Evolutionary conservation across 2,888 invertebrate genomes (phyloP).

Genomic region (Drosophila emarginata): DNA sequence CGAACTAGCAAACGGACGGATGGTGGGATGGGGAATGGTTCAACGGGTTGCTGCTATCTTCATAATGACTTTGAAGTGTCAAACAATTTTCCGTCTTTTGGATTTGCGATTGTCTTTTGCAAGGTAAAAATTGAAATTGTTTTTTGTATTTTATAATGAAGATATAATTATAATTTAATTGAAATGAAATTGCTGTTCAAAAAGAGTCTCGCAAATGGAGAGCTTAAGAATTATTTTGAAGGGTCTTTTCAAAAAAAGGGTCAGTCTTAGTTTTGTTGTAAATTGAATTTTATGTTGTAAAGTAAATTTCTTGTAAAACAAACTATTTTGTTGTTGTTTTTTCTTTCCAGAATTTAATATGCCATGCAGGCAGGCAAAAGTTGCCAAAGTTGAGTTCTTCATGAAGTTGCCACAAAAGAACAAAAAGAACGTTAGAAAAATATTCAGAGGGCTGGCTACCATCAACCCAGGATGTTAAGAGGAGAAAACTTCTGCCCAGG

Average conservation of each 20-base stretch:
- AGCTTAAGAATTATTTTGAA: neutral
- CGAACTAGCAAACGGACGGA: constrained; percentile 12
- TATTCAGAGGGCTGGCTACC: neutral
- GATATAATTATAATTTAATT: constrained; percentile 64
- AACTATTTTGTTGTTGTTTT: neutral
- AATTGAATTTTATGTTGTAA: neutral
- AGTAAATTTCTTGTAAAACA: neutral
- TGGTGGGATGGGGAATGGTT: constrained; percentile 19
- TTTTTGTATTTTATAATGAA: constrained; percentile 33
- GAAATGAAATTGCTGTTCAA: constrained; percentile 47
- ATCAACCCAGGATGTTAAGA: neutral
- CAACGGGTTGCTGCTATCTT: constrained; percentile 61
- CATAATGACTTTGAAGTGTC: constrained; percentile 74
- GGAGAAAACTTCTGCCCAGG: constrained; percentile 44
- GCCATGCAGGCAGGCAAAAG: constrained; percentile 25
- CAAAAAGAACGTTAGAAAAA: constrained; percentile 26
- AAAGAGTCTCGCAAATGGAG: neutral
- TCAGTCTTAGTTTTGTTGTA: neutral
- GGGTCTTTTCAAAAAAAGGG: neutral
- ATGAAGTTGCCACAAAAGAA: constrained; percentile 38
- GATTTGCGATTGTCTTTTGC: constrained; percentile 32
- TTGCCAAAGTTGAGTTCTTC: constrained; percentile 15
- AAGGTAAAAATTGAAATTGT: constrained; percentile 60
- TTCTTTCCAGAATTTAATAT: constrained; percentile 41
- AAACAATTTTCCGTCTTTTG: constrained; percentile 51